phyloP scores from a whole-genome alignment of 2,888 invertebrate genomes.

The Eupithecia pulchellata region DNA sequence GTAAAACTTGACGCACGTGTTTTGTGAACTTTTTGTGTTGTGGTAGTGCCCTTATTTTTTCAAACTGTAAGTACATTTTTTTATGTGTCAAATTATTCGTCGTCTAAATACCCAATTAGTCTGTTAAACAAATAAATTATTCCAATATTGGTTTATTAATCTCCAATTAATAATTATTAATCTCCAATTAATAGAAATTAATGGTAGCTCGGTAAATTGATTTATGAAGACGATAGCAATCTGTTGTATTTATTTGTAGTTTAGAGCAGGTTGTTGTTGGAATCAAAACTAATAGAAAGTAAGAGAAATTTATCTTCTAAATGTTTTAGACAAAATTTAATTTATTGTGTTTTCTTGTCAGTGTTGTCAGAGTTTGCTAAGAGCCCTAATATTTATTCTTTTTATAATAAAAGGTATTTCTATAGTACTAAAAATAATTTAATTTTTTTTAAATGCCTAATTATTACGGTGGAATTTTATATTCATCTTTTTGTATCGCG shows the following conservation, averaged over 20 bases:
- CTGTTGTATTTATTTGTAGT: background rate
- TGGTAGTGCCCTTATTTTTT: slow-evolving; percentile 65
- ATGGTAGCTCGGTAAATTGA: slow-evolving; percentile 13
- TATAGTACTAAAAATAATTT: too few species aligned
- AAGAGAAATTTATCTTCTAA: slow-evolving; percentile 35
- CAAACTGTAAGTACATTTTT: slow-evolving; percentile 55
- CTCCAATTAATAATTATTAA: too few species aligned
- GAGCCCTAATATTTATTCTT: too few species aligned
- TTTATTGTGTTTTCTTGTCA: background rate
- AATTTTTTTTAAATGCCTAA: too few species aligned
- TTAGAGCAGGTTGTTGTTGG: slow-evolving; percentile 2
- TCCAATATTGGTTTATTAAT: slow-evolving; percentile 16
- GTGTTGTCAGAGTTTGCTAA: background rate
- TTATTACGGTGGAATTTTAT: background rate
- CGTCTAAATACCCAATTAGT: background rate
- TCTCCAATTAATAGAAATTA: too few species aligned
- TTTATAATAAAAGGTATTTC: too few species aligned
- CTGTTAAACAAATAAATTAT: background rate
- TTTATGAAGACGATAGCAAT: slow-evolving; percentile 16
- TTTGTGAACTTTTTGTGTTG: slow-evolving; percentile 72
- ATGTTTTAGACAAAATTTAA: background rate
- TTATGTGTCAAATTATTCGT: background rate
- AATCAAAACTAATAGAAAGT: slow-evolving; percentile 41
- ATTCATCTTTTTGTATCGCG: background rate
- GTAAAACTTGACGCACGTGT: slow-evolving; percentile 50